Evolutionary conservation across 2,888 invertebrate genomes (phyloP).

Genomic region (Phortica magna): DNA sequence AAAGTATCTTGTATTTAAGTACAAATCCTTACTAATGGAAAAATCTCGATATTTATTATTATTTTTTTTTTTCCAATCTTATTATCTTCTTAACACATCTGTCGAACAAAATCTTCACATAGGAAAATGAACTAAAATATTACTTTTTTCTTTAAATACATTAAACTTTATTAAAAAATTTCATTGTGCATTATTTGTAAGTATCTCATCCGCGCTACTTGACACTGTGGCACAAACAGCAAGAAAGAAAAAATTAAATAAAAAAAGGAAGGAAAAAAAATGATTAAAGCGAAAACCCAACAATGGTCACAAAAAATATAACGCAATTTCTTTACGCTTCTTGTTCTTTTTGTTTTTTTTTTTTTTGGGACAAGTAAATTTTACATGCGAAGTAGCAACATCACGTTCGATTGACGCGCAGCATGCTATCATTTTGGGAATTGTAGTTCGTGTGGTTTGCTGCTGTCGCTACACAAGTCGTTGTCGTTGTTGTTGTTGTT

Average conservation of each 20-base stretch:
- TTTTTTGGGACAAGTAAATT: constrained; percentile 61
- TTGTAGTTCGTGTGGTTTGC: constrained; percentile 36
- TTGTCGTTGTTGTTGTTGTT: constrained; percentile 13
- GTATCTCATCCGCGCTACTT: not conserved
- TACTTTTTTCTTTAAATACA: no score
- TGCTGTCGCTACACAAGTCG: constrained; percentile 19
- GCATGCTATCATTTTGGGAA: constrained; percentile 58
- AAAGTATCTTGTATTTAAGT: no score
- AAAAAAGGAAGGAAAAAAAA: not conserved
- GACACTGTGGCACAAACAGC: constrained; percentile 1
- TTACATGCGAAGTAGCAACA: constrained; percentile 47
- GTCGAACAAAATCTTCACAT: no score
- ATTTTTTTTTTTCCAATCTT: no score
- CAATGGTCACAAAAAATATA: not conserved
- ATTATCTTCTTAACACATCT: no score
- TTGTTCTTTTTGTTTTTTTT: not conserved
- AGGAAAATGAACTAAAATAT: no score
- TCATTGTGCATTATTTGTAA: not conserved
- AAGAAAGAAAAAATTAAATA: constrained; percentile 3
- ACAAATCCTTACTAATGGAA: no score
- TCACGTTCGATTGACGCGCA: constrained; percentile 39
- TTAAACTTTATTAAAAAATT: constrained; percentile 23
- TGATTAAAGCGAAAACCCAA: not conserved
- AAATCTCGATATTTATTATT: no score
- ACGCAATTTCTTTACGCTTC: no score